phyloP scores from a whole-genome alignment of 2,113 vertebrate genomes.

The Dromas ardeola region DNA sequence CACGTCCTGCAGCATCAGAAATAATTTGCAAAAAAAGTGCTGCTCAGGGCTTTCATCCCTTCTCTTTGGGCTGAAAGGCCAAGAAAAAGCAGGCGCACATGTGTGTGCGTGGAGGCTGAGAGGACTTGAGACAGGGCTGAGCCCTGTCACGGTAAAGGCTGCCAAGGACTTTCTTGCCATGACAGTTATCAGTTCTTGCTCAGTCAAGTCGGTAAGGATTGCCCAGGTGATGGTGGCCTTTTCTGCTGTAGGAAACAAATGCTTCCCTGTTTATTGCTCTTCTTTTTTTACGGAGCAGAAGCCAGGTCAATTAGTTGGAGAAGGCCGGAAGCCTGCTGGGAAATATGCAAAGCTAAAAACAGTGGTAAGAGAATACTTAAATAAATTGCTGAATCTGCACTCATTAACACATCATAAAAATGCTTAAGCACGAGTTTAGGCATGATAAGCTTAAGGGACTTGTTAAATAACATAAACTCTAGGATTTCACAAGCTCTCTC shows the following conservation, averaged over 20 bases:
- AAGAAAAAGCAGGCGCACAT: rapidly evolving
- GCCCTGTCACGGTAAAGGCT: neutral
- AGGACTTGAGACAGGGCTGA: neutral
- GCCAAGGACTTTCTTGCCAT: neutral
- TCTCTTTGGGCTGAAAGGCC: neutral
- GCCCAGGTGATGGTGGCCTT: neutral
- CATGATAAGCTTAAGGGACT: slow-evolving; percentile 13
- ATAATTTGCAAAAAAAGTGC: neutral
- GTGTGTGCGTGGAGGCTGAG: neutral
- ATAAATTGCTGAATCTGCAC: slow-evolving; percentile 47
- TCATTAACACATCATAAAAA: slow-evolving; percentile 47
- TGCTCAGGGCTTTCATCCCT: neutral
- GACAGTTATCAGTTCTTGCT: neutral
- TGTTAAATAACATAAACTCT: neutral
- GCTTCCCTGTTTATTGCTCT: neutral
- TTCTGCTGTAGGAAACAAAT: neutral
- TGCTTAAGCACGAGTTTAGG: slow-evolving; percentile 43
- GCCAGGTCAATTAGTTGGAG: slow-evolving; percentile 45
- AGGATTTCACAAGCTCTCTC: neutral
- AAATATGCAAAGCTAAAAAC: slow-evolving; percentile 40
- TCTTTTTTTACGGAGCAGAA: neutral
- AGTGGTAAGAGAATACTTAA: slow-evolving; percentile 2
- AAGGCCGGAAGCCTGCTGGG: slow-evolving; percentile 6
- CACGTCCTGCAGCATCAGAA: neutral
- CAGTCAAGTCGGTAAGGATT: neutral